Evolutionary conservation across 1,140 invertebrate species (phyloP).

Genomic region (Colletes gigas): DNA sequence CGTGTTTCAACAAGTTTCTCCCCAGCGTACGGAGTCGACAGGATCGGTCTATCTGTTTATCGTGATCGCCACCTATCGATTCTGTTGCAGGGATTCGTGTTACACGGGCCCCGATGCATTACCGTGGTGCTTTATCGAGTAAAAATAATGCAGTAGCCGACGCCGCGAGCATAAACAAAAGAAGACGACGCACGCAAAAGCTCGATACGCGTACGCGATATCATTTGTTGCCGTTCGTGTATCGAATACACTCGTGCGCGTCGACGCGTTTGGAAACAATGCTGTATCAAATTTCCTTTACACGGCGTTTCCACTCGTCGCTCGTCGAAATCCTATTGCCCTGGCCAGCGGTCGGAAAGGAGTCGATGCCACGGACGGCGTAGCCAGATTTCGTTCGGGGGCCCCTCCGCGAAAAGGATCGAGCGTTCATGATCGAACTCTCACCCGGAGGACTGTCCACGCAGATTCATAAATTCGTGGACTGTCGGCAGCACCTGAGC

Average conservation of each 20-base stretch:
- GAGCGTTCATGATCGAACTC: neutral
- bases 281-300: conserved; percentile 41
- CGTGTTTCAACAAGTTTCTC: neutral
- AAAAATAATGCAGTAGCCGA: conserved; percentile 39
- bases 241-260: conserved; percentile 1
- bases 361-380: neutral
- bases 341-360: neutral
- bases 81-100: conserved; percentile 31
- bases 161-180: conserved; percentile 39
- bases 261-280: conserved; percentile 5
- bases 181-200: conserved; percentile 12
- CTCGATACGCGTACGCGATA: conserved; percentile 12
- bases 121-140: conserved; percentile 36
- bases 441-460: neutral
- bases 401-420: neutral
- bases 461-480: conserved; percentile 60
- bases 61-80: conserved; percentile 36
- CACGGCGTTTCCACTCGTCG: conserved; percentile 11
- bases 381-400: neutral
- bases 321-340: conserved; percentile 1
- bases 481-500: conserved; percentile 45
- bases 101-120: conserved; percentile 33
- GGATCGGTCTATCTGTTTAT: conserved; percentile 1
- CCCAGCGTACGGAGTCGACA: too few species aligned
- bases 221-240: conserved; percentile 28